Percentiles rank a stretch among this genome's conserved stretches.
Evolutionary conservation across 2,888 invertebrate species (phyloP).

Genomic region (Agapetus fuscipes): DNA sequence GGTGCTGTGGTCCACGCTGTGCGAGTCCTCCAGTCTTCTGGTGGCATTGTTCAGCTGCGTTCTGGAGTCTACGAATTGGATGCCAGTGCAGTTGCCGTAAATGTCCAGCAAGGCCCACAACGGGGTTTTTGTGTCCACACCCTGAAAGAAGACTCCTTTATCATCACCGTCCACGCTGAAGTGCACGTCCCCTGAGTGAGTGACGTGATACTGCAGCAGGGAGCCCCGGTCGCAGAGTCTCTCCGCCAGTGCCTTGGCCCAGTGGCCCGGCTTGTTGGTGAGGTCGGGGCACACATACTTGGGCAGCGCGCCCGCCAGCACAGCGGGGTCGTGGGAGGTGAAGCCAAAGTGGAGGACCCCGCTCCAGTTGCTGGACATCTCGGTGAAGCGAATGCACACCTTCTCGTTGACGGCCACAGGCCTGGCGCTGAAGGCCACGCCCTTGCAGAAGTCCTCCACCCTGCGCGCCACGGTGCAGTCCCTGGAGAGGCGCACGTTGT

Average conservation of each 20-base stretch:
- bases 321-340: constrained; percentile 84
- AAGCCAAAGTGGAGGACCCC: constrained; percentile 98
- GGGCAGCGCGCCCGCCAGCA: constrained; percentile 67
- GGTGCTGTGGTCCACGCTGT: not conserved
- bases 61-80: constrained; percentile 81
- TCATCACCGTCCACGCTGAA: constrained; percentile 94
- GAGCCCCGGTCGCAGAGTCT: constrained; percentile 81
- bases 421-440: constrained; percentile 79
- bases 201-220: constrained; percentile 86
- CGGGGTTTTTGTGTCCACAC: constrained; percentile 64
- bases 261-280: constrained; percentile 93
- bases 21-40: not conserved
- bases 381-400: constrained; percentile 84
- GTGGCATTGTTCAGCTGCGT: constrained; percentile 44
- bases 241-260: constrained; percentile 96
- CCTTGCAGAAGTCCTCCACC: constrained; percentile 94
- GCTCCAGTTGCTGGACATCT: constrained; percentile 93
- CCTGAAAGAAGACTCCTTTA: constrained; percentile 84
- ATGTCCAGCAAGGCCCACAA: constrained; percentile 95
- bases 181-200: constrained; percentile 84
- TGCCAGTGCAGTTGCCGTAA: constrained; percentile 93
- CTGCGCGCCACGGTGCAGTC: constrained; percentile 80
- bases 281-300: constrained; percentile 98
- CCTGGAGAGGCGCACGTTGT: constrained; percentile 79
- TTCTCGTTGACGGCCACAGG: constrained; percentile 89